Base-by-base conservation (phyloP, 2,888 invertebrate genomes). In the Rhogogaster chlorosoma region DNA sequence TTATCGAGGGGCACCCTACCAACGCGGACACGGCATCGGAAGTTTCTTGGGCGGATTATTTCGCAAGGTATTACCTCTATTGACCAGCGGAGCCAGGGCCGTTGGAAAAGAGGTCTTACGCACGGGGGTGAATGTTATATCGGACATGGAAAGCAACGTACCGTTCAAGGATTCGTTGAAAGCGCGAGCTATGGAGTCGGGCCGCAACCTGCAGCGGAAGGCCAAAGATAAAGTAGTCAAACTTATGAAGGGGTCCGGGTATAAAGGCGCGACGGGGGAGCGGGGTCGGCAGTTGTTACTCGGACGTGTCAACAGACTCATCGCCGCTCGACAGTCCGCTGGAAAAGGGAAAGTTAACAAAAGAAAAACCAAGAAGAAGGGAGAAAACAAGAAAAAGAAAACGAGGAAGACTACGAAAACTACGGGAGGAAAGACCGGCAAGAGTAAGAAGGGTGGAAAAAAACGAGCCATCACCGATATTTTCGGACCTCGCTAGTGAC, bases 31-130 rank as follows among this genome's bases (percentile, higher is more conserved):
- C 49, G 82, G 83, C 10, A 83, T 83, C 12, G 67, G 45, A 1
- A 80, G 61, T 29, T 80, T 80, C 29, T 32, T 80, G 38, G 57
- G 80, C 4, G 83, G 83, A 10, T n/a, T 83, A 18, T 83, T 83
- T 83, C 83, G 67, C 57, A 67, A 36, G 0, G 73, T 85, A 36
- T 36, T 84, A 29, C 86, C 85, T 1, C 38, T 86, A 18, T 29
- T 87, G 22, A 86, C 29, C n/a, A 80, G 80, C 10, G 86, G 87
- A 0, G 87, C 73, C 4, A 15, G 73, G 1, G 82, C 84, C 2
- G 64, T 87, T 10, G 86, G 87, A n/a, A 73, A 84, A 29, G 84
- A 85, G 26, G 82, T 80, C 1, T 15, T 86, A 4, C 42, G n/a
- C n/a, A n/a, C n/a, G n/a, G n/a, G n/a, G n/a, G n/a, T n/a, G n/a